Conservation (phyloP, 1,140 invertebrate species). For the Nylanderia fulva region DNA sequence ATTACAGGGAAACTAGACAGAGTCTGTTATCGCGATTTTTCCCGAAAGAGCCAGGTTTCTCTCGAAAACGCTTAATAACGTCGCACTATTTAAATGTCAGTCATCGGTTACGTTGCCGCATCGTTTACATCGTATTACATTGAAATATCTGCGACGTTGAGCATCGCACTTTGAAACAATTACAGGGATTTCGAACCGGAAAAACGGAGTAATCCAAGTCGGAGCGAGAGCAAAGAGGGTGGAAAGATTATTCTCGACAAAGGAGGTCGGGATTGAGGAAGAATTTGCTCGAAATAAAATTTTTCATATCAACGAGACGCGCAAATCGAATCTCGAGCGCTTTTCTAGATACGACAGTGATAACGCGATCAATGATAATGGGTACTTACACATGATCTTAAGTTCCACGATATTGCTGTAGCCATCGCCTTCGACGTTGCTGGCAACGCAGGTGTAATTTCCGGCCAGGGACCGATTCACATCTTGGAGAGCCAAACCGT, state of each 20-base stretch:
- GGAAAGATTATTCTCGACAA: constrained; percentile 10
- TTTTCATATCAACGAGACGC: background rate
- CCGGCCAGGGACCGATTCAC: constrained; percentile 92
- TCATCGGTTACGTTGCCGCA: constrained; percentile 27
- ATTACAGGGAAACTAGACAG: constrained; percentile 15
- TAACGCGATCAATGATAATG: background rate
- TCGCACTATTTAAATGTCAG: constrained; percentile 47
- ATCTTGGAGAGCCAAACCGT: constrained; percentile 92
- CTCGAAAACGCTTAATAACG: constrained; percentile 31
- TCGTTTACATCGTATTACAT: constrained; percentile 50
- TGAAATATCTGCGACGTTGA: constrained; percentile 47
- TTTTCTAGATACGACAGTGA: background rate
- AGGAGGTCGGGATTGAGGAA: background rate
- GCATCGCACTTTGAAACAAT: constrained; percentile 39
- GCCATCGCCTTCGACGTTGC: constrained; percentile 95
- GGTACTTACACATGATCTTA: constrained; percentile 95
- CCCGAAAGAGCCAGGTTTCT: constrained; percentile 9
- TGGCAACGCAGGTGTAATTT: constrained; percentile 95
- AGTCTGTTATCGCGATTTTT: constrained; percentile 37
- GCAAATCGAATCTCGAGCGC: background rate
- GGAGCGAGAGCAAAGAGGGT: background rate
- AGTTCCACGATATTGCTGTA: constrained; percentile 92
- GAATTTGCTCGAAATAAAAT: background rate
- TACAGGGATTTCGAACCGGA: constrained; percentile 7
- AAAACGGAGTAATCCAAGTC: constrained; percentile 18